Evolutionary conservation across 2,888 invertebrate species (phyloP), one percentile per base, ranked within the genome.

Genomic region (Yponomeuta malinellus): DNA sequence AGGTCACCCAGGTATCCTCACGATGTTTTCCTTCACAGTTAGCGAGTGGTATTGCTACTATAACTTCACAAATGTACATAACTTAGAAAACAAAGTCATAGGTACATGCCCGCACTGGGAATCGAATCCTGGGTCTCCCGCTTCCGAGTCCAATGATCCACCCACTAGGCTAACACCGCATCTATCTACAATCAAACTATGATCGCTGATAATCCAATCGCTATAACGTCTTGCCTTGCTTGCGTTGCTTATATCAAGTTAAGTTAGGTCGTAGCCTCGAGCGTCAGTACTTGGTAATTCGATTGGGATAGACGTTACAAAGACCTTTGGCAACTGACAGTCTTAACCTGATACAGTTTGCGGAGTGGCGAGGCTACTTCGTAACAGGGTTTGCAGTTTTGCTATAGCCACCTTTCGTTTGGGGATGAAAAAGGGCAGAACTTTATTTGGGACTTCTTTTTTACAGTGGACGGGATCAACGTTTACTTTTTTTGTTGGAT

Each of bases 291-390:
- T 73, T 74, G 48, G 78, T 85, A 86, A 87, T 83, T 83, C 79
- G 82, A 86, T 87, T 86, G 80, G 83, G 82, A 83, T 85, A 81
- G 80, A 83, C 81, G 83, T 85, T 84, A 84, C 85, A 85, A 85
- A 86, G 84, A 82, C 81, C 77, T 65, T 65, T 65, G 10, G 33
- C 65, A 65, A 69, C 43, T 43, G 43, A 71, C 77, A 77, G 79
- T 78, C 80, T 75, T 74, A 76, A 75, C 76, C 52, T 59, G 12
- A 59, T 15, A 75, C 52, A 33, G 31, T 65, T 65, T 65, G 33
- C 31, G 12, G 31, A 65, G 31, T 65, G 15, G 52, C 52, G 15
- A 2, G 12, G 52, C 15, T 15, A 59, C 52, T 59, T 59, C 15
- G 52, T 59, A 59, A 59, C 15, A 15, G 52, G 12, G 52, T 59